These are phyloP conservation scores for Sphinx pinastri DNA, from an alignment of 2,888 invertebrate genomes.

Conservation along the genomic window DNA sequence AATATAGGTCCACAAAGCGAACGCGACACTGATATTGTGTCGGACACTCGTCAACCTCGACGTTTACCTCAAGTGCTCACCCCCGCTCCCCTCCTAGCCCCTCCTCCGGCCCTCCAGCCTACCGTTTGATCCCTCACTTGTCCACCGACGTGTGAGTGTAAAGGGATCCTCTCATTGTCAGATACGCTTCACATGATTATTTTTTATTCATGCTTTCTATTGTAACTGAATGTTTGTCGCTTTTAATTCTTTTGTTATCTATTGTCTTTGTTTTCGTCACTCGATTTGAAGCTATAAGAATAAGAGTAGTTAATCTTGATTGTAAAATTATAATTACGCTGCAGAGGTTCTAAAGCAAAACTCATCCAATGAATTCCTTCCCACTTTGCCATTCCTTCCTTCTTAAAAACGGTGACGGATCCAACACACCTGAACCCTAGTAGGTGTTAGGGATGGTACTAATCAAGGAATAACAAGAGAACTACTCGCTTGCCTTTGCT, in stretches of 20 bases:
- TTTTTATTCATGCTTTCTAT: conserved; percentile 17
- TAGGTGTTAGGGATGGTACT: no score
- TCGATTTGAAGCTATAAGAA: neutral
- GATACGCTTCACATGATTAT: conserved; percentile 22
- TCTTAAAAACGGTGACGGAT: no score
- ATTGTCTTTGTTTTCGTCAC: neutral
- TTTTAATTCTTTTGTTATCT: neutral
- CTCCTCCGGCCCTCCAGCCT: neutral
- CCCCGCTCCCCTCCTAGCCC: neutral
- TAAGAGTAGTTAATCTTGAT: no score
- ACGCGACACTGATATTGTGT: conserved; percentile 6
- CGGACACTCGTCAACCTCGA: conserved; percentile 12
- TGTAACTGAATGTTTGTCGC: conserved; percentile 17
- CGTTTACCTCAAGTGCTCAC: conserved; percentile 9
- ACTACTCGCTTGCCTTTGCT: no score
- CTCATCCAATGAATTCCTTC: no score
- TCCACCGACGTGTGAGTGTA: conserved; percentile 24
- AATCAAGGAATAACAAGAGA: no score
- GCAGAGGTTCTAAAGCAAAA: neutral
- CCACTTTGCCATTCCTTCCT: no score
- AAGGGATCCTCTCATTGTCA: conserved; percentile 22
- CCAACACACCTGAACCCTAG: no score
- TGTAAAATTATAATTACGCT: neutral
- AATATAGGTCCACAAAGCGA: neutral
- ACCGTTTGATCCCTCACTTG: conserved; percentile 17